phyloP scores from a whole-genome alignment of 1,140 invertebrate species.

The Plutomurus gul region DNA sequence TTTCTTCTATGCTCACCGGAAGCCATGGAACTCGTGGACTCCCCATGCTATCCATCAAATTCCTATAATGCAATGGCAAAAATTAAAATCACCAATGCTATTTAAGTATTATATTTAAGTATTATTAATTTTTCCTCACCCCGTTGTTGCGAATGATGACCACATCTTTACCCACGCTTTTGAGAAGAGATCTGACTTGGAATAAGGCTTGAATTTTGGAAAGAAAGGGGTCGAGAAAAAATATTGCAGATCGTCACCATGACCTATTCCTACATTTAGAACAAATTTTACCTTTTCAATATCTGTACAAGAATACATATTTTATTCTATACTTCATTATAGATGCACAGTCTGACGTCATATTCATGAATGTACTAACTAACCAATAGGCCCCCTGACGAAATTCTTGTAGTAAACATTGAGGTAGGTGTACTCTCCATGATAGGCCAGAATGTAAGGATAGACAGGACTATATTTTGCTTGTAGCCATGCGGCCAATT shows the following conservation, averaged over 20 bases:
- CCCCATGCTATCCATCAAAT: conserved; percentile 32
- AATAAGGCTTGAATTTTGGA: conserved; percentile 16
- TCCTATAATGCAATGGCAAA: too few relatives aligned
- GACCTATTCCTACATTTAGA: conserved; percentile 29
- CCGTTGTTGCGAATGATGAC: conserved; percentile 34
- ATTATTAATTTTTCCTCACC: conserved; percentile 11
- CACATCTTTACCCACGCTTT: conserved; percentile 25
- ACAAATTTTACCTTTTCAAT: not conserved
- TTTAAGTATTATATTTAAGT: not conserved
- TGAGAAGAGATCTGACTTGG: conserved; percentile 31
- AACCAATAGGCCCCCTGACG: not conserved
- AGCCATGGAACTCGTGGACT: conserved; percentile 22
- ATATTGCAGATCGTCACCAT: conserved; percentile 36
- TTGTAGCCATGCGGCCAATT: not conserved
- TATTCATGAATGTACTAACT: not conserved
- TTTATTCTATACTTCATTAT: not conserved
- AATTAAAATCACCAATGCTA: not conserved
- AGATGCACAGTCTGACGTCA: not conserved
- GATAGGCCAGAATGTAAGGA: conserved; percentile 31
- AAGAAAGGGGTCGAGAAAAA: conserved; percentile 27
- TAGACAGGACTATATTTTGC: conserved; percentile 40
- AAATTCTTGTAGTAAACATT: not conserved
- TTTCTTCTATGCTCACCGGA: conserved; percentile 36
- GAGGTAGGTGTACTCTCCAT: conserved; percentile 17
- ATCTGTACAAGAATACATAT: not conserved